phyloP scores from a whole-genome alignment of 2,888 invertebrate species.

The Eupithecia inturbata region DNA sequence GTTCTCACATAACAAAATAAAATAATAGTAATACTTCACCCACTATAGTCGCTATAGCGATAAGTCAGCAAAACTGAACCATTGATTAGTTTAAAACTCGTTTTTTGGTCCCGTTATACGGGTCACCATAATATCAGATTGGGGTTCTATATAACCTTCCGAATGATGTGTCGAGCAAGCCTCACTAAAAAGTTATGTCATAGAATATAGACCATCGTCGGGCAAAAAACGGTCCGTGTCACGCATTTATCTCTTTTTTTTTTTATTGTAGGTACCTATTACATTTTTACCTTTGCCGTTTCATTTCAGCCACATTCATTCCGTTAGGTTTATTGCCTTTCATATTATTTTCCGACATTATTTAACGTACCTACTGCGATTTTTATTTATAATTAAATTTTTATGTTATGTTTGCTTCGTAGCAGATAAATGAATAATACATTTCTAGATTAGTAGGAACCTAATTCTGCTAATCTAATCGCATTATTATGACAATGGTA shows the following conservation, averaged over 20 bases:
- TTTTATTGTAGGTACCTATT: neutral
- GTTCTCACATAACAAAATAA: too few relatives aligned
- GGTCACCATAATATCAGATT: neutral
- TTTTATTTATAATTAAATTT: neutral
- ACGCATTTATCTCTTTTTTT: slow-evolving; percentile 10
- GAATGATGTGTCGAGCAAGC: slow-evolving; percentile 28
- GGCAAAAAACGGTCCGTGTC: slow-evolving; percentile 10
- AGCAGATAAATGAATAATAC: neutral
- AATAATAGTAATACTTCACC: too few relatives aligned
- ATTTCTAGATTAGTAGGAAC: too few relatives aligned
- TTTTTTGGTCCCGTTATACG: neutral
- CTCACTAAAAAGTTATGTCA: slow-evolving; percentile 37
- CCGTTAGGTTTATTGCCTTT: neutral
- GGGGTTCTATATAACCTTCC: slow-evolving; percentile 1
- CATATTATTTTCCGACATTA: too few relatives aligned
- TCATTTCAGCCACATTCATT: neutral
- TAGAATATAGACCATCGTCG: slow-evolving; percentile 30
- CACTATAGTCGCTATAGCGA: neutral
- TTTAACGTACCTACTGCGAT: neutral
- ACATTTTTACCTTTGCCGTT: neutral
- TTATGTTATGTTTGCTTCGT: neutral
- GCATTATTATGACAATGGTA: too few relatives aligned
- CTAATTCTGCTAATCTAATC: too few relatives aligned
- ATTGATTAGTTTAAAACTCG: neutral
- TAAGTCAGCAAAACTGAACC: neutral